Evolutionary conservation across 2,113 vertebrate genomes (phyloP).

Genomic region (Chloebia gouldiae): DNA sequence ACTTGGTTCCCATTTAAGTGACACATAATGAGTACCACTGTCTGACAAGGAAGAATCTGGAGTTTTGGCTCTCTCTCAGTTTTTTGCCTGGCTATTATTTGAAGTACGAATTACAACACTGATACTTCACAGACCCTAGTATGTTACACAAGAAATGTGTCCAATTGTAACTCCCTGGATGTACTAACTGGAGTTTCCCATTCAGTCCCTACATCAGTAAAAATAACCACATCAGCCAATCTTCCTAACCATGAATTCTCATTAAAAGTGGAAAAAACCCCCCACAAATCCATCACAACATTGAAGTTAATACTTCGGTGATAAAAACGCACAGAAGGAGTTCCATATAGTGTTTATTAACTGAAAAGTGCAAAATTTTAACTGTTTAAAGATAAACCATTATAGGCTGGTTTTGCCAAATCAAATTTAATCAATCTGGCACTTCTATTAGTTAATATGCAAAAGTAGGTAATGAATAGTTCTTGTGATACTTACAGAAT

Average conservation of each 20-base stretch:
- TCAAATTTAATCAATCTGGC: not conserved
- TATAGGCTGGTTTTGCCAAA: slow-evolving; percentile 13
- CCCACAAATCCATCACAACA: not conserved
- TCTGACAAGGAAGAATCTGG: not conserved
- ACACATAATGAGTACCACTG: slow-evolving; percentile 29
- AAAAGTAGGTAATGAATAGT: slow-evolving; percentile 18
- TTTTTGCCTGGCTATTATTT: not conserved
- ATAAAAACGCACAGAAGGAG: slow-evolving; percentile 40
- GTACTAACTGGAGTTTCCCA: not conserved
- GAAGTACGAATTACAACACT: not conserved
- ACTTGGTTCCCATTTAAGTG: not conserved
- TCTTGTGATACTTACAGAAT: slow-evolving; percentile 72
- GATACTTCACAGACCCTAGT: not conserved
- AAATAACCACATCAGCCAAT: not conserved
- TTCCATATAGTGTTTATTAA: slow-evolving; percentile 58
- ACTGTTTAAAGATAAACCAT: slow-evolving; percentile 6
- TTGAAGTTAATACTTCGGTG: not conserved
- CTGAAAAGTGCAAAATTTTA: slow-evolving; percentile 33
- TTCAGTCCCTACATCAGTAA: not conserved
- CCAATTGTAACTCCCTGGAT: not conserved
- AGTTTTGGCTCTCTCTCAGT: not conserved
- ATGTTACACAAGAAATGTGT: not conserved
- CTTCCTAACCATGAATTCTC: not conserved
- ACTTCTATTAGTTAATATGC: not conserved
- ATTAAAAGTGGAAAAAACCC: not conserved